Percentiles rank a stretch among this genome's conserved stretches.
Conservation (phyloP, 1,140 invertebrate species). For the Drosophila asahinai region DNA sequence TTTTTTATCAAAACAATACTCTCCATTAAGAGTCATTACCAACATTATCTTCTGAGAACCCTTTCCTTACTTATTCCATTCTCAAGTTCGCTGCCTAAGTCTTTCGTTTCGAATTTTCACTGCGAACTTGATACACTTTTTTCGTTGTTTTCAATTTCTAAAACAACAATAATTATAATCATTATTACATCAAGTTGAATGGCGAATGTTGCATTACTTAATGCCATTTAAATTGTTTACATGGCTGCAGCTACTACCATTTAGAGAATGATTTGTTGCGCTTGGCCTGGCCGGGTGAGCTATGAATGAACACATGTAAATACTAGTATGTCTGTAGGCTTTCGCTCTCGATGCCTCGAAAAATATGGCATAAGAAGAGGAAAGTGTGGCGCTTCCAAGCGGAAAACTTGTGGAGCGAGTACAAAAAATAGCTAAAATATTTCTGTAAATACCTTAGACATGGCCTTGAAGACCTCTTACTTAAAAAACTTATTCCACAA, state of each 20-base stretch:
- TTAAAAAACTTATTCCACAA: no score
- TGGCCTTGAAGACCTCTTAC: no score
- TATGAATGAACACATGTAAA: conserved; percentile 24
- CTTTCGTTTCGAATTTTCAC: conserved; percentile 57
- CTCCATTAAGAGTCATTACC: not conserved
- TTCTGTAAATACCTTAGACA: not conserved
- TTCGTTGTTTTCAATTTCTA: conserved; percentile 23
- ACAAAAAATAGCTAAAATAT: not conserved
- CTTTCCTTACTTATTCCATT: not conserved
- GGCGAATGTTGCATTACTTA: conserved; percentile 69
- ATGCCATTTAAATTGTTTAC: conserved; percentile 68
- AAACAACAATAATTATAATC: conserved; percentile 44
- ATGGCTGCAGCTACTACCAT: conserved; percentile 40
- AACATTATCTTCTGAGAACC: not conserved
- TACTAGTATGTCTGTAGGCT: conserved; percentile 11
- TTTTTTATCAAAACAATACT: not conserved
- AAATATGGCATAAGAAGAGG: conserved; percentile 64
- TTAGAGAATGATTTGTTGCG: conserved; percentile 80
- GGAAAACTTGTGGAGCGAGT: conserved; percentile 13
- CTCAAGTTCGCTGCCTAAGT: conserved; percentile 78
- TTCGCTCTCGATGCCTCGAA: conserved; percentile 47
- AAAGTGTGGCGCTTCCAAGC: conserved; percentile 32
- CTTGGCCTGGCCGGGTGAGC: conserved; percentile 50
- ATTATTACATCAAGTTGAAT: conserved; percentile 49
- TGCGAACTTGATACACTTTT: conserved; percentile 6